These are phyloP conservation scores for Pogonocherus hispidulus DNA, from an alignment of 2,888 invertebrate species.

Conservation along the genomic window DNA sequence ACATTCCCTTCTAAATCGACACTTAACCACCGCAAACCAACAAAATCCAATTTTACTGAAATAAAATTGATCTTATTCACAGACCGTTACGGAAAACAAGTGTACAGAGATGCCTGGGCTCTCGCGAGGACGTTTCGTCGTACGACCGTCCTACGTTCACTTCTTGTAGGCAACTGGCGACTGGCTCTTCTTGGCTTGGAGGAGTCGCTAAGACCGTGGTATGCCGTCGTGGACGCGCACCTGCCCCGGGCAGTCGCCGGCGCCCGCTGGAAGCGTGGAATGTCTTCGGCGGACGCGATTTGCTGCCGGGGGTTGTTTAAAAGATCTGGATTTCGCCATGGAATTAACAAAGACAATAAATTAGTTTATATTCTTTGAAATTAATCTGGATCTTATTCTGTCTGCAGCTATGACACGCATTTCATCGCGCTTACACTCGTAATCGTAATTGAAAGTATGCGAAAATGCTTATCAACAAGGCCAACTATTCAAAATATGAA, in stretches of 20 bases:
- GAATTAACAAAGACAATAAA: neutral
- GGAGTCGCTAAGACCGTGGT: slow-evolving; percentile 41
- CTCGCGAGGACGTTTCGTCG: too few species aligned
- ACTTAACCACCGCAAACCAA: slow-evolving; percentile 8
- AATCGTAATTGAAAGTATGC: too few species aligned
- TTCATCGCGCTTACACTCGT: too few species aligned
- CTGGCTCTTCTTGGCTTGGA: slow-evolving; percentile 37
- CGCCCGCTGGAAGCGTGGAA: slow-evolving; percentile 16
- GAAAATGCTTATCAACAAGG: too few species aligned
- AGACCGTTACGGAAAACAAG: neutral
- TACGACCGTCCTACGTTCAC: too few species aligned
- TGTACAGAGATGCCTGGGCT: neutral
- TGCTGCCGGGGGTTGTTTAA: neutral
- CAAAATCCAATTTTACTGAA: slow-evolving; percentile 11
- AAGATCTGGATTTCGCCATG: neutral
- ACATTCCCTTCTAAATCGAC: neutral
- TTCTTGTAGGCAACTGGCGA: slow-evolving; percentile 52
- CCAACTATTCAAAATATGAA: too few species aligned
- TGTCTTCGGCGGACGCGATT: neutral
- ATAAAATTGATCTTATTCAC: slow-evolving; percentile 14
- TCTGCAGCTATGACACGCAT: too few species aligned
- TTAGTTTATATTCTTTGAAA: too few species aligned
- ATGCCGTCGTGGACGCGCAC: slow-evolving; percentile 39
- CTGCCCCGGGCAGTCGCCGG: slow-evolving; percentile 33
- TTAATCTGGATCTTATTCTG: too few species aligned